A percentile compares a stretch with the other conserved stretches of the same genome.
These are phyloP conservation scores for Zygothrica quintamaculata DNA, from an alignment of 2,888 invertebrate genomes.

Conservation along the genomic window DNA sequence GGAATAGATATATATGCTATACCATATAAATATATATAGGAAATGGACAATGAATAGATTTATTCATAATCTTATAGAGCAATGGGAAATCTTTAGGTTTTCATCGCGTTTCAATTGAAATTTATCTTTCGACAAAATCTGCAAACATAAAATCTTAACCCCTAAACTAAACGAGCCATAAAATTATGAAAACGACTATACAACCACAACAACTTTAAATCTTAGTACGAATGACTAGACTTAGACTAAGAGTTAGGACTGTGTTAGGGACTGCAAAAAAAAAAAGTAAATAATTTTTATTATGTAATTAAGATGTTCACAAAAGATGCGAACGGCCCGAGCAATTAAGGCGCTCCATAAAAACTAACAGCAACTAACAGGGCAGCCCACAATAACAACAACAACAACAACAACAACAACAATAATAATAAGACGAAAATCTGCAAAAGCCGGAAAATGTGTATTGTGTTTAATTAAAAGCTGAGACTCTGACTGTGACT, in stretches of 20 bases:
- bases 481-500: constrained; percentile 22
- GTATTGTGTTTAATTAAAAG: constrained; percentile 79
- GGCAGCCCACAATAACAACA: neutral
- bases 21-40: too few relatives aligned
- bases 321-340: constrained; percentile 62
- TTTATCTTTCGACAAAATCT: constrained; percentile 50
- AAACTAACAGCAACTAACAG: constrained; percentile 48
- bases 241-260: constrained; percentile 20
- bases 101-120: constrained; percentile 29
- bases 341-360: constrained; percentile 69
- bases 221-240: constrained; percentile 46
- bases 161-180: constrained; percentile 76
- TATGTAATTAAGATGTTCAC: constrained; percentile 78
- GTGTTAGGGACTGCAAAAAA: constrained; percentile 39
- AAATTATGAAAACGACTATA: constrained; percentile 58
- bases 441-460: constrained; percentile 78
- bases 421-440: constrained; percentile 44
- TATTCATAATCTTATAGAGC: too few relatives aligned
- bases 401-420: constrained; percentile 28
- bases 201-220: too few relatives aligned
- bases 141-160: constrained; percentile 49
- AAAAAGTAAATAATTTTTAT: constrained; percentile 76
- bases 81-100: constrained; percentile 4
- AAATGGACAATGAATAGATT: too few relatives aligned
- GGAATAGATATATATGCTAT: too few relatives aligned